Conservation (phyloP, 2,888 invertebrate species). For the Miltochrista miniata region DNA sequence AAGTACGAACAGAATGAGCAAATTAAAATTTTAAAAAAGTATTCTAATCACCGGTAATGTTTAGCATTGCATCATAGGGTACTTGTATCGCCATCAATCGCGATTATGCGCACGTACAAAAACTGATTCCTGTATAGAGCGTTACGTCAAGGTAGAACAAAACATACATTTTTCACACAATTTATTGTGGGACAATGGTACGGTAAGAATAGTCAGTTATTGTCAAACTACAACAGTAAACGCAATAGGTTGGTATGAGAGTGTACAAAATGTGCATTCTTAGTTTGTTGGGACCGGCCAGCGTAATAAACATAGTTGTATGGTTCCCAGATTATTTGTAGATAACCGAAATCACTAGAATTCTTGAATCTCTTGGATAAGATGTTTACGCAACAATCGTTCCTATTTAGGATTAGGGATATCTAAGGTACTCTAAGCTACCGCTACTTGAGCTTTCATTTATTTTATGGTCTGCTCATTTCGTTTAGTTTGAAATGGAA, state of each 20-base stretch:
- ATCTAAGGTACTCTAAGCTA: too few species aligned
- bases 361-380: too few species aligned
- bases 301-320: too few species aligned
- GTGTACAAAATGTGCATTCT: too few species aligned
- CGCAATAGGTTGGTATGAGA: not conserved
- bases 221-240: not conserved
- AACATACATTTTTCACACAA: constrained; percentile 37
- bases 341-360: too few species aligned
- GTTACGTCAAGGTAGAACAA: constrained; percentile 20
- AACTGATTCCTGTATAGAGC: constrained; percentile 7
- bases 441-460: too few species aligned
- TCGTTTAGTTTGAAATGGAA: too few species aligned
- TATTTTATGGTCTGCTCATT: too few species aligned
- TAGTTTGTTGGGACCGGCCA: too few species aligned
- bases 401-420: too few species aligned
- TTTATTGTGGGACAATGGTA: constrained; percentile 34
- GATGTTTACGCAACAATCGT: too few species aligned
- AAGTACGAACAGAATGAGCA: not conserved
- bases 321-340: too few species aligned
- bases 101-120: constrained; percentile 12
- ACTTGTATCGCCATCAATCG: not conserved
- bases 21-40: not conserved
- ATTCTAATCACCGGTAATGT: not conserved
- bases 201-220: constrained; percentile 11
- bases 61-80: not conserved